Base-by-base conservation (phyloP, 2,888 invertebrate genomes). In the Galerucella pusilla region DNA sequence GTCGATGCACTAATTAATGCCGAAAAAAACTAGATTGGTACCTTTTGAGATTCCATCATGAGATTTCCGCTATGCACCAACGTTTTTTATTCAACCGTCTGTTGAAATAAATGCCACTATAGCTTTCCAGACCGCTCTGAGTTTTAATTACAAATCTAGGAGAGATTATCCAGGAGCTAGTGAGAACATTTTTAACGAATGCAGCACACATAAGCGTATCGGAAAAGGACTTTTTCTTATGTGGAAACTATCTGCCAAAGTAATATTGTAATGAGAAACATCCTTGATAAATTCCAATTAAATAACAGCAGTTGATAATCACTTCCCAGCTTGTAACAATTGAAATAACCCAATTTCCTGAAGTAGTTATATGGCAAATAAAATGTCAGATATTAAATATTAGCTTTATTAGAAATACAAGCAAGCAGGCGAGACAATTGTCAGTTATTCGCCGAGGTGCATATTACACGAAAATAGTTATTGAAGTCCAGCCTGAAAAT, bases 1-100 rank as follows among this genome's bases (percentile, higher is more conserved):
- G 35, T 7, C 7, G 35, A 35, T 35, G 35, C 35, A 35, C 35
- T 68, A 68, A 68, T 68, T 68, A 45, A 59, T 45, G 68, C 46
- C 42, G 45, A 46, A 68, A 60, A 68, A 68, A 68, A 35, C 25
- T 68, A 59, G 60, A 68, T 68, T 49, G 16, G 59, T 59, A 57
- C 28, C 59, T 16, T 68, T 68, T 59, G 45, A 46, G 45, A 59
- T 68, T 68, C 54, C 59, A n/a, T 63, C 63, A 63, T 60, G 59
- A 59, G 45, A 63, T n/a, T 35, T 63, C 20, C 68, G 42, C 68
- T 68, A 68, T 57, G 57, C 68, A 20, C n/a, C 68, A 49, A 49
- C 42, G n/a, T 68, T 68, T 68, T 68, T 68, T 68, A 59, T 68
- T 67, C 35, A 16, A 49, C 10, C 49, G 42, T 46, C 52, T 67